A percentile compares a stretch with the other conserved stretches of the same genome.
These are phyloP conservation scores for Ia io DNA, from an alignment of 2,113 vertebrate species.

Conservation along the genomic window DNA sequence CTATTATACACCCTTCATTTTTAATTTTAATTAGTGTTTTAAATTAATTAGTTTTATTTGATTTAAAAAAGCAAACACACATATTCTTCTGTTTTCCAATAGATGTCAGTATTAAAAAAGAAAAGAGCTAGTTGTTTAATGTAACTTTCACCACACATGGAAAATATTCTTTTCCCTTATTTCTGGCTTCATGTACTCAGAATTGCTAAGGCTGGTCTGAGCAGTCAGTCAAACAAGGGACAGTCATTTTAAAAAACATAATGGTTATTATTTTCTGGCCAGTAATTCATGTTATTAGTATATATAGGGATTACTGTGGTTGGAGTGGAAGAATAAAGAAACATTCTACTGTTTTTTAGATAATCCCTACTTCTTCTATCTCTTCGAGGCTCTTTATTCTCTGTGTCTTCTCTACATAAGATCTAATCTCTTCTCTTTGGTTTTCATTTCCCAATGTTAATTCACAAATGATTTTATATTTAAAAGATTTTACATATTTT, in stretches of 20 bases:
- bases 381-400: neutral
- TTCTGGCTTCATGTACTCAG: neutral
- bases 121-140: conserved; percentile 73
- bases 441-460: neutral
- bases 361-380: neutral
- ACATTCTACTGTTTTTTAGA: neutral
- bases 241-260: neutral
- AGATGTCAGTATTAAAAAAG: conserved; percentile 87
- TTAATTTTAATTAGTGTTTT: neutral
- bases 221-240: neutral
- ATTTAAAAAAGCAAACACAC: conserved; percentile 8
- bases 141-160: conserved; percentile 35
- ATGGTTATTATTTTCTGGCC: neutral
- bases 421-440: neutral
- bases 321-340: neutral
- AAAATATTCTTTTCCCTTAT: neutral
- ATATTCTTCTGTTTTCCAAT: conserved; percentile 80
- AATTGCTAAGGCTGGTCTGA: neutral
- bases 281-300: neutral
- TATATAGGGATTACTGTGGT: neutral
- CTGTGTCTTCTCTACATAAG: neutral
- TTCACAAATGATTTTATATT: neutral
- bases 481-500: neutral
- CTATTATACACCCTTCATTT: neutral
- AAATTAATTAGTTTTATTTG: neutral